A percentile compares a stretch with the other conserved stretches of the same genome.
Conservation (phyloP, 2,113 vertebrate genomes). For the Macrotus californicus region DNA sequence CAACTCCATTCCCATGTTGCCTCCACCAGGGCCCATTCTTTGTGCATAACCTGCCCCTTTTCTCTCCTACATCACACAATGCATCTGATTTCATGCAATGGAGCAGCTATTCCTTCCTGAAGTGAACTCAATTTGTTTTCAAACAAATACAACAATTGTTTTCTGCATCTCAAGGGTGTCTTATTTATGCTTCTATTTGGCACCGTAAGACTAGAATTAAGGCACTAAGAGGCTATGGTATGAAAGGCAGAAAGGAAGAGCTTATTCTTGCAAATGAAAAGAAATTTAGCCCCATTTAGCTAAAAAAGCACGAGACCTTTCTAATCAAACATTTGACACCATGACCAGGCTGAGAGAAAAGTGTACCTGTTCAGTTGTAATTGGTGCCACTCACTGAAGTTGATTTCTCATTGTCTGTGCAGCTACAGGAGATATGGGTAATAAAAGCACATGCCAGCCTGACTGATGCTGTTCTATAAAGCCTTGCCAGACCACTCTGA, state of each 20-base stretch:
- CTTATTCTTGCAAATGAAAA: conserved; percentile 54
- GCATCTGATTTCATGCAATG: background rate
- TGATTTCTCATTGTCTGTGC: conserved; percentile 78
- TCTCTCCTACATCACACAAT: background rate
- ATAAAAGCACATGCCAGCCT: conserved; percentile 74
- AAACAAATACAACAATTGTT: conserved; percentile 37
- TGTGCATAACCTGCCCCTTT: background rate
- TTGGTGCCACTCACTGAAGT: conserved; percentile 73
- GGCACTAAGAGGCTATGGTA: background rate
- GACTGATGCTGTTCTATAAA: conserved; percentile 52
- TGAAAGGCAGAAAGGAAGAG: conserved; percentile 34
- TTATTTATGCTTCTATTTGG: conserved; percentile 31
- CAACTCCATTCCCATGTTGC: background rate
- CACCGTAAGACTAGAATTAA: conserved; percentile 30
- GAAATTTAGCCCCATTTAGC: conserved; percentile 69
- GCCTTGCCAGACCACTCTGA: conserved; percentile 36
- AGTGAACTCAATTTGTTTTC: conserved; percentile 32
- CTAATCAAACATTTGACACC: conserved; percentile 80
- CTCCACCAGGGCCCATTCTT: background rate
- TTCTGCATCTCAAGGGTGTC: background rate
- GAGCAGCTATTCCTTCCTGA: background rate
- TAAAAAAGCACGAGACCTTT: conserved; percentile 74
- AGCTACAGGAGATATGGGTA: conserved; percentile 74
- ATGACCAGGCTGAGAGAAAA: conserved; percentile 71
- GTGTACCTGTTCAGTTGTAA: conserved; percentile 76